A percentile compares a stretch with the other conserved stretches of the same genome.
phyloP scores from a whole-genome alignment of 2,888 invertebrate genomes.

The Ditylenchus weischeri region DNA sequence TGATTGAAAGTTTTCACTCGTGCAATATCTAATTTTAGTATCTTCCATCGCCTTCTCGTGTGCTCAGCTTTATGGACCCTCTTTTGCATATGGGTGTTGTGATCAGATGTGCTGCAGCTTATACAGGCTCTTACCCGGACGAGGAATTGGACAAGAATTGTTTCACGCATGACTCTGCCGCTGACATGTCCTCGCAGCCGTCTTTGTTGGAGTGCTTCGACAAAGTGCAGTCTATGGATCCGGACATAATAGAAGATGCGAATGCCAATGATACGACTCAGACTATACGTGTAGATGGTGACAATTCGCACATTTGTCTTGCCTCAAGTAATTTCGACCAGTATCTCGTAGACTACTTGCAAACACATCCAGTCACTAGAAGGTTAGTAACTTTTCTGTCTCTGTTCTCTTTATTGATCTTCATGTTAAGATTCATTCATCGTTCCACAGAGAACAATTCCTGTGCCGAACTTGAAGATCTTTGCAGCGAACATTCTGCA shows the following conservation, averaged over 20 bases:
- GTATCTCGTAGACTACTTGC: constrained; percentile 49
- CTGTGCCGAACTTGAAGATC: no score
- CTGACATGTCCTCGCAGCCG: constrained; percentile 33
- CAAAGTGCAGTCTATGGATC: constrained; percentile 39
- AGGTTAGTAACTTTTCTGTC: constrained; percentile 27
- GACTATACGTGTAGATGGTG: constrained; percentile 61
- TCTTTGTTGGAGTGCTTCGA: constrained; percentile 55
- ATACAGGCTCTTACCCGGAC: constrained; percentile 46
- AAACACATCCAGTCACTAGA: constrained; percentile 51
- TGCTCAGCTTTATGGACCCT: constrained; percentile 89
- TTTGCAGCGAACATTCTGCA: no score
- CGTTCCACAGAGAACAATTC: no score
- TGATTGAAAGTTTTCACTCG: not conserved
- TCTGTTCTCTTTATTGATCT: not conserved
- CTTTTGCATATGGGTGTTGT: constrained; percentile 80
- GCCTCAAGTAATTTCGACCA: constrained; percentile 48
- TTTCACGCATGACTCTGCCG: constrained; percentile 1
- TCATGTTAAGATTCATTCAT: no score
- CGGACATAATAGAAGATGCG: not conserved
- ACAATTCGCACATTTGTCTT: constrained; percentile 51
- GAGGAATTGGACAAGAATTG: constrained; percentile 24
- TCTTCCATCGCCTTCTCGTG: constrained; percentile 83
- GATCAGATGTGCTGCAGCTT: constrained; percentile 61
- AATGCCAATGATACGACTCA: constrained; percentile 13
- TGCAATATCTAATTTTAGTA: constrained; percentile 65